Conservation (phyloP, 2,113 vertebrate species). For the Morone saxatilis region DNA sequence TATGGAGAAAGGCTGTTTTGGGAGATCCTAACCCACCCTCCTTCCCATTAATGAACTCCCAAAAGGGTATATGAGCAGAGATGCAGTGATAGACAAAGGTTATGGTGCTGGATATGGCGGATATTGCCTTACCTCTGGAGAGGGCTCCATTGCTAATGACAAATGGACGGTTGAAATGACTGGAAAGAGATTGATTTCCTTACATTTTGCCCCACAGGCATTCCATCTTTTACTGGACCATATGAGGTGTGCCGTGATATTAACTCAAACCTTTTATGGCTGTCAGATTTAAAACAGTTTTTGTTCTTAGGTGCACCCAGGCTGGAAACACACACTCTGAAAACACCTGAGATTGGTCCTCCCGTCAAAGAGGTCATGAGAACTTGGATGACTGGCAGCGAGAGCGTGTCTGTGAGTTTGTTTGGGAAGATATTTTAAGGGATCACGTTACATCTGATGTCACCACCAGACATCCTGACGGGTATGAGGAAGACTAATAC, state of each 20-base stretch:
- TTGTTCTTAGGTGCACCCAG: conserved; percentile 26
- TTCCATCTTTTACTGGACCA: conserved; percentile 35
- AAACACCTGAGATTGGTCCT: conserved; percentile 45
- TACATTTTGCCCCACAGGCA: conserved; percentile 49
- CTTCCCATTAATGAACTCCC: conserved; percentile 63
- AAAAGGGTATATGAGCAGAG: conserved; percentile 61
- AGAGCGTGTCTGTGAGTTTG: conserved; percentile 23
- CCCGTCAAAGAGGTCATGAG: conserved; percentile 58
- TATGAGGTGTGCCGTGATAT: conserved; percentile 30
- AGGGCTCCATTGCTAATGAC: conserved; percentile 64
- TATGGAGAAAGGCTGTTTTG: conserved; percentile 54
- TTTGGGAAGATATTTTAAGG: conserved; percentile 30
- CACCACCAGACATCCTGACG: conserved; percentile 20
- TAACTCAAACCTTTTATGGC: conserved; percentile 23
- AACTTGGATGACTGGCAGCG: conserved; percentile 41
- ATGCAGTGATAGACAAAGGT: conserved; percentile 56
- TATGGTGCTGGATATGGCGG: conserved; percentile 51
- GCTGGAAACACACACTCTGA: conserved; percentile 41
- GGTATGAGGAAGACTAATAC: background rate
- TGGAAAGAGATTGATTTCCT: conserved; percentile 56
- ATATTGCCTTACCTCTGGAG: conserved; percentile 70
- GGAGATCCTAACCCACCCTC: conserved; percentile 30
- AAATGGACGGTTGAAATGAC: conserved; percentile 60
- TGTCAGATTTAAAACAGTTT: conserved; percentile 6
- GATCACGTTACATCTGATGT: conserved; percentile 48